Conservation (phyloP, 2,113 vertebrate species). For the Sterrhoptilus dennistouni region DNA sequence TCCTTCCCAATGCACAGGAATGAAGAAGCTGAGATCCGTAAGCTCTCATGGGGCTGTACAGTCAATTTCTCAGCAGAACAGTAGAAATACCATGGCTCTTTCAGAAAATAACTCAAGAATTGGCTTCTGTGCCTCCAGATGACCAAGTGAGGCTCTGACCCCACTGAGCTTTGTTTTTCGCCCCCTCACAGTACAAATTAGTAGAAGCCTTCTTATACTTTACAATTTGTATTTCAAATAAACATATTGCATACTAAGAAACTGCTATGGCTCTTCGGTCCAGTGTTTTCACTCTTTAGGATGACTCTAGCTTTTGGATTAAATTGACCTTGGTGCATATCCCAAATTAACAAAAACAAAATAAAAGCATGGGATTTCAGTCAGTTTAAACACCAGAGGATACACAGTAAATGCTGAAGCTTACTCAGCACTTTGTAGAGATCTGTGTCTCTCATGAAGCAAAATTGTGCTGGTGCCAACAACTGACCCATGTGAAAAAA, state of each 20-base stretch:
- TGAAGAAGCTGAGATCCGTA: neutral
- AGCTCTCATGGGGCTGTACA: neutral
- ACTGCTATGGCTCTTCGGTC: neutral
- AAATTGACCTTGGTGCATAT: neutral
- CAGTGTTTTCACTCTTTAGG: neutral
- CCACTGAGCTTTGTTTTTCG: neutral
- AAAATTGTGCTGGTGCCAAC: neutral
- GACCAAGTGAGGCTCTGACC: neutral
- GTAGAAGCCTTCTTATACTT: neutral
- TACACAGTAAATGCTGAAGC: neutral
- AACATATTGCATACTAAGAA: neutral
- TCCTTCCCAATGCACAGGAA: neutral
- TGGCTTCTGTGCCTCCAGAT: neutral
- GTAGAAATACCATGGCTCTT: fast-evolving
- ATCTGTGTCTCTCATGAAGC: neutral
- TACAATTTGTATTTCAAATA: neutral
- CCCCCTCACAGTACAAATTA: neutral
- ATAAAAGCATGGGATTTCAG: neutral
- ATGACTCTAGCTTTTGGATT: neutral
- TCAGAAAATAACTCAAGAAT: neutral
- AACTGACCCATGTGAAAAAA: neutral
- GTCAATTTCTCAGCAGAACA: neutral
- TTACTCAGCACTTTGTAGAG: neutral
- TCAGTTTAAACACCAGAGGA: neutral
- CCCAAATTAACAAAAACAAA: neutral